phyloP scores from a whole-genome alignment of 35 echinoderm and acorn worm genomes.

The Chiridota heheva region DNA sequence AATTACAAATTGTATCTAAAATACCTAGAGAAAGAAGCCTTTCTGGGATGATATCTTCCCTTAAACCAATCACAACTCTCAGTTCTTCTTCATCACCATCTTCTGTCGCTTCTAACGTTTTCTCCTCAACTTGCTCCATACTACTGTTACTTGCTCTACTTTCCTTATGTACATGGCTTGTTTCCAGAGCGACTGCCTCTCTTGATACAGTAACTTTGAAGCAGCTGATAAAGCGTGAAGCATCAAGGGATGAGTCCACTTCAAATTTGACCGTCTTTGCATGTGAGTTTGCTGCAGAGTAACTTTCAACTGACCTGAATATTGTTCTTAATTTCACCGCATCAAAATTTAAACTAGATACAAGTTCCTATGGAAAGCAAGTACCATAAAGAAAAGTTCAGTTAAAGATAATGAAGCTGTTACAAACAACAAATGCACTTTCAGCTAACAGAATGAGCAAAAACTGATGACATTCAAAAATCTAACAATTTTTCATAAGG shows the following conservation, averaged over 20 bases:
- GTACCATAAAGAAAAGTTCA: no score
- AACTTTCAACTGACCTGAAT: constrained; percentile 33
- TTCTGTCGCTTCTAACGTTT: constrained; percentile 16
- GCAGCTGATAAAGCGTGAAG: constrained; percentile 74
- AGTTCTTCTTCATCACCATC: constrained; percentile 41
- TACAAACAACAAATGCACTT: no score
- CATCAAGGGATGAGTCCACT: constrained; percentile 56
- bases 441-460: no score
- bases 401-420: no score
- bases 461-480: no score
- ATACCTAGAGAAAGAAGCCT: background rate
- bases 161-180: no score
- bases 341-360: background rate
- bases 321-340: background rate
- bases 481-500: no score
- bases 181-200: no score
- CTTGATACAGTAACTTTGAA: constrained; percentile 66
- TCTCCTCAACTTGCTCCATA: constrained; percentile 23
- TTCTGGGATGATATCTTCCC: no score
- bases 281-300: constrained; percentile 36
- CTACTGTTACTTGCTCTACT: constrained; percentile 28
- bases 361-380: constrained; percentile 27
- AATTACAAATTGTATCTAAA: constrained; percentile 31
- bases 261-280: constrained; percentile 87
- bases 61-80: constrained; percentile 53